These are phyloP conservation scores for Bombyx mori DNA, from an alignment of 1,140 invertebrate genomes.

Conservation along the genomic window DNA sequence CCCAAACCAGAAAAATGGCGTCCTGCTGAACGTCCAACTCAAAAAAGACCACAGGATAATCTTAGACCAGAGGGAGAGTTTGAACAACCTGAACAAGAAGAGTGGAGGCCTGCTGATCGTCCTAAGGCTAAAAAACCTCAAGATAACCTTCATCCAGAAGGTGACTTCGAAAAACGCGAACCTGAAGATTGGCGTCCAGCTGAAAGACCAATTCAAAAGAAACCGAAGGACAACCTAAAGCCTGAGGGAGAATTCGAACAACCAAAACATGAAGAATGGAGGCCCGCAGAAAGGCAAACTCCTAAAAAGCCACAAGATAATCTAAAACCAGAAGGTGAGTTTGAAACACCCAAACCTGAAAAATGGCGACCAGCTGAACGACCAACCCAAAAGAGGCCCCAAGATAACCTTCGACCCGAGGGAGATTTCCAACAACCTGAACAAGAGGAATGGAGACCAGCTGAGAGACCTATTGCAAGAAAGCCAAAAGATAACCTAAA, in stretches of 20 bases:
- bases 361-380: conserved; percentile 3
- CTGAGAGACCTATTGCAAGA: background rate
- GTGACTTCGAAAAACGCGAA: conserved; percentile 3
- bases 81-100: conserved; percentile 2
- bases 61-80: conserved; percentile 6
- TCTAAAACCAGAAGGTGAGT: conserved; percentile 4
- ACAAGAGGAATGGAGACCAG: conserved; percentile 3
- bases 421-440: conserved; percentile 1
- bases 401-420: conserved; percentile 2
- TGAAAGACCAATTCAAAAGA: conserved; percentile 2
- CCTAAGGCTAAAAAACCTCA: conserved; percentile 1
- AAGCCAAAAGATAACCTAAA: conserved; percentile 1
- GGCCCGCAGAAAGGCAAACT: conserved; percentile 3
- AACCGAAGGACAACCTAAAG: conserved; percentile 3
- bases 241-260: conserved; percentile 2
- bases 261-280: conserved; percentile 4
- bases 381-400: background rate
- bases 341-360: conserved; percentile 1
- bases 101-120: conserved; percentile 4
- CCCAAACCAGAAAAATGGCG: conserved; percentile 47
- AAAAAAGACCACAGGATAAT: conserved; percentile 6
- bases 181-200: conserved; percentile 5
- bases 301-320: conserved; percentile 4
- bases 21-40: conserved; percentile 36
- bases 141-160: conserved; percentile 4